Evolutionary conservation across 1,140 invertebrate genomes (phyloP), one percentile per base, ranked within the genome.

Genomic region (Zaprionus camerounensis): DNA sequence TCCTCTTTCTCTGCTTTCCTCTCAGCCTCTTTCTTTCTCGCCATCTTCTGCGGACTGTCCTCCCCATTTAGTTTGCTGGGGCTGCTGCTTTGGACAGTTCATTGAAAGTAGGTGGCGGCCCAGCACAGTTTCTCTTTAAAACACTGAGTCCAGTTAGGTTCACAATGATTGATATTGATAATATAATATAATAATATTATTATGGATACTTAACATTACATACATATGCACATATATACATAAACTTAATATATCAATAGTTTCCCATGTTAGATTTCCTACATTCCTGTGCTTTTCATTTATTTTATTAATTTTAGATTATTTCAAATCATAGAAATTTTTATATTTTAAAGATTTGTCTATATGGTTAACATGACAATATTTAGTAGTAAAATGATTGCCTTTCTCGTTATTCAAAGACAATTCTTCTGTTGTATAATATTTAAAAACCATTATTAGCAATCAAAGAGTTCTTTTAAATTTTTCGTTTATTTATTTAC

Each of bases 71-170:
- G 51, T 58, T 55, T 1, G n/a, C 38, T 58, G 41, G 28, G 49
- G 49, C 36, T 46, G 49, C 70, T 81, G 71, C 71, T 62, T 46
- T 58, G 70, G 69, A 73, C 81, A 90, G 85, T 90, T 90, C 76
- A 90, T 90, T 90, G 85, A 90, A 90, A 85, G 71, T 71, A 73
- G 77, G 62, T 72, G 57, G 58, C 72, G 57, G 67, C 13, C 53
- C 31, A 51, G 41, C 49, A 64, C 44, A 70, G 41, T 58, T 63
- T 34, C 66, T 26, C 58, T 64, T 64, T 64, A 70, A 75, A 31
- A 22, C 6, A 12, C 20, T 2, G 46, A 5, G 46, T 51, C 20
- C 46, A 51, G 20, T 51, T 49, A 2, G 46, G 0, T n/a, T 44
- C 7, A 17, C 2, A 44, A 17, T 44, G 0, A 7, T 46, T 9